Base-by-base conservation (phyloP, 2,888 invertebrate genomes). In the Drosophila mayaguana region DNA sequence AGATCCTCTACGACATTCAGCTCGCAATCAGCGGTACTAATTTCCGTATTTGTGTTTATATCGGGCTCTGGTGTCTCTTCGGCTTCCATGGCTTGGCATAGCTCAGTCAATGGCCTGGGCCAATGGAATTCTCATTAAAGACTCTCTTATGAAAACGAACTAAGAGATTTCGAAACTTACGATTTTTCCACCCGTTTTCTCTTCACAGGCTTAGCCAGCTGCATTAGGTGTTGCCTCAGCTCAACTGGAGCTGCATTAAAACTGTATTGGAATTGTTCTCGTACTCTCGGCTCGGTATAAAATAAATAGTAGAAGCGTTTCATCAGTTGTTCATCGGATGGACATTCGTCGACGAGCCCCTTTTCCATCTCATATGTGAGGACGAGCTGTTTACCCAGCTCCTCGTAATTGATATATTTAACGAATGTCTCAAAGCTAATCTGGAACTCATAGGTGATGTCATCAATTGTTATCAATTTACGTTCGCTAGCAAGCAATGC, bases 181-280 rank as follows among this genome's bases (percentile, higher is more conserved):
- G 2, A 34, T 3, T 9, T 0, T 22, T 16, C 40, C 8, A 0
- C 22, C 8, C 16, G 3, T 16, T 22, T 9, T 3, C 3, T 2
- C 11, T 3, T n/a, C 3, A 69, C 20, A 18, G n/a, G 18, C 22
- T 4, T 22, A 0, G 78, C 75, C 16, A 61, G 22, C 25, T 50
- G 25, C 32, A 63, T n/a, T 22, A 78, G 12, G 12, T 18, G 51
- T 0, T 57, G 12, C 9, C 40, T 25, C 1, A 68, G 16, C 20
- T 54, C 20, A 4, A 14, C 32, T 14, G 78, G 67, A 8, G 78
- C 78, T n/a, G 62, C 46, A 34, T 67, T 48, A 8, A 78, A 74
- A 60, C 67, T 59, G 2, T 20, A 63, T 25, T 64, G 66, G n/a
- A 45, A 73, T 40, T 32, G 28, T 2, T 40, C 32, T 3, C 66